Evolutionary conservation across 2,113 vertebrate genomes (phyloP).

Genomic region (Peromyscus leucopus): DNA sequence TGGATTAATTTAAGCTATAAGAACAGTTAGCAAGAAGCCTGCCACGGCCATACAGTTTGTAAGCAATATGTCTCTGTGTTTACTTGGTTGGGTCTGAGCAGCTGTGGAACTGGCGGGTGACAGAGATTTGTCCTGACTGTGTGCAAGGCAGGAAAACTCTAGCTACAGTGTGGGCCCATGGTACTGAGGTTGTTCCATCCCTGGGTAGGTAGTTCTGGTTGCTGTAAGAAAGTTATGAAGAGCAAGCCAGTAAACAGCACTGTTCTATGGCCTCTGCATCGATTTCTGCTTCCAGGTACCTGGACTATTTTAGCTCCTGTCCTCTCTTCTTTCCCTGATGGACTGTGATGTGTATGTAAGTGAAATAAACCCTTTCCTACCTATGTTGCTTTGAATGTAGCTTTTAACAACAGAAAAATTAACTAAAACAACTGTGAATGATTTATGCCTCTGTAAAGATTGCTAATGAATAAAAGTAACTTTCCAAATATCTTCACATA

Average conservation of each 20-base stretch:
- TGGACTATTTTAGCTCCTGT: background rate
- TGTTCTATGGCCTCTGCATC: background rate
- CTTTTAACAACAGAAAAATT: background rate
- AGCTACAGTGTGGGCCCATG: too few relatives aligned
- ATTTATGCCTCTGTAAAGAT: background rate
- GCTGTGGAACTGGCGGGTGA: too few relatives aligned
- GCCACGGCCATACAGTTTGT: too few relatives aligned
- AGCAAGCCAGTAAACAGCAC: background rate
- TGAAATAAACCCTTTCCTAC: background rate
- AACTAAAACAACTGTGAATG: background rate
- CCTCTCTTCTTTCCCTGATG: background rate
- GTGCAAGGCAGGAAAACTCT: too few relatives aligned
- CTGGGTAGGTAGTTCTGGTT: background rate
- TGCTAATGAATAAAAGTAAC: background rate
- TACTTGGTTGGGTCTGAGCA: too few relatives aligned
- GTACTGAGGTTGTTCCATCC: background rate
- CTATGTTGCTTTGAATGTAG: background rate
- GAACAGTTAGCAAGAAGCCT: too few relatives aligned
- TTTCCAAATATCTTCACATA: constrained; percentile 8
- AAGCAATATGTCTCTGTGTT: too few relatives aligned
- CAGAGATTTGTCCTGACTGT: too few relatives aligned
- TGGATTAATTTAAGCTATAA: too few relatives aligned
- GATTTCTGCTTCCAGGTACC: background rate
- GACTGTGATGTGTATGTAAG: background rate
- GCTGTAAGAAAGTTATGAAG: too few relatives aligned